Evolutionary conservation across 2,797 vertebrate genomes (phyloP).

Genomic region (Pseudotriccus pelzelni): DNA sequence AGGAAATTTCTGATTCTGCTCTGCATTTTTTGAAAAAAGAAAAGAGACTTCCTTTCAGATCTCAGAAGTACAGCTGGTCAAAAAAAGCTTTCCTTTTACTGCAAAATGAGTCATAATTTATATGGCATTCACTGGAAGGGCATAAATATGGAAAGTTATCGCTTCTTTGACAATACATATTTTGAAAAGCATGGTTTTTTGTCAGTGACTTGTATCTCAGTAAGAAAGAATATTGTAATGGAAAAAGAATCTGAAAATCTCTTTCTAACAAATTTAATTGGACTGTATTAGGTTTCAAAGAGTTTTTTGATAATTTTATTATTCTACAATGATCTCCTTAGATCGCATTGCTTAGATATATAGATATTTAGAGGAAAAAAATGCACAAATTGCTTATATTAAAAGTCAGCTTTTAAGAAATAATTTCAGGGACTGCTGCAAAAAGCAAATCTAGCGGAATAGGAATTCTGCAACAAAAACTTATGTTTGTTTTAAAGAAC

Average conservation of each 20-base stretch:
- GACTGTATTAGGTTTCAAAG: not conserved
- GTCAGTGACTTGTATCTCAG: not conserved
- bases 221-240: not conserved
- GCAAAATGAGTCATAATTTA: conserved; percentile 4
- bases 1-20: not conserved
- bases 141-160: conserved; percentile 40
- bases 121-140: not conserved
- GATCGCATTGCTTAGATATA: not conserved
- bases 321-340: not conserved
- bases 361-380: not conserved
- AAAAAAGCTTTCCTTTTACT: not conserved
- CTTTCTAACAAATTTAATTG: not conserved
- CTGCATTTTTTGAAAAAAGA: not conserved
- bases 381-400: not conserved
- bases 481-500: not conserved
- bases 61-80: not conserved
- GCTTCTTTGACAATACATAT: not conserved
- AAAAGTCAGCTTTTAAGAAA: not conserved
- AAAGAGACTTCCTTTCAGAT: not conserved
- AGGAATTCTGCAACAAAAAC: not conserved
- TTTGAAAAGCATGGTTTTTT: not conserved
- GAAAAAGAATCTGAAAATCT: not conserved
- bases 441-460: not conserved
- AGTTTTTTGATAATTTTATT: not conserved
- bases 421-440: not conserved